phyloP scores from a whole-genome alignment of 2,888 invertebrate species.

The Rhyacophila evoluta region DNA sequence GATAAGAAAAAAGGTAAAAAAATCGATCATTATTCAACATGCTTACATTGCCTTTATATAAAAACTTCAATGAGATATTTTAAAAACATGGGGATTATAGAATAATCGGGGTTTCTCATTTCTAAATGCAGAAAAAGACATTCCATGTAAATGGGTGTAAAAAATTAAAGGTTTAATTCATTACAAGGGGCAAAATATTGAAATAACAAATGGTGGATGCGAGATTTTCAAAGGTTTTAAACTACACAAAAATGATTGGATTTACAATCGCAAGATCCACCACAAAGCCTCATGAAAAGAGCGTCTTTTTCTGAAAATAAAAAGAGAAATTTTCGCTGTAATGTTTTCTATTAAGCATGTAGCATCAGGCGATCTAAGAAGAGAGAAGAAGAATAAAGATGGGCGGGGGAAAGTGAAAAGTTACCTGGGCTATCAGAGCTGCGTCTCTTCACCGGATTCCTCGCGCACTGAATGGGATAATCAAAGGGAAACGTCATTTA shows the following conservation, averaged over 20 bases:
- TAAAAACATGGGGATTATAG: background rate
- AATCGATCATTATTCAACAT: background rate
- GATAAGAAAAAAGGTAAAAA: background rate
- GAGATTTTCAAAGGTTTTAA: background rate
- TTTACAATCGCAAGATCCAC: constrained; percentile 24
- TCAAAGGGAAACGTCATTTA: constrained; percentile 52
- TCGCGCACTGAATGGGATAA: constrained; percentile 69
- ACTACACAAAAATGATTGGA: constrained; percentile 18
- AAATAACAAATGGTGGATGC: background rate
- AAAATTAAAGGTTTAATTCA: background rate
- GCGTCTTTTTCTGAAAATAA: constrained; percentile 24
- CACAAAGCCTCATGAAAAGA: constrained; percentile 6
- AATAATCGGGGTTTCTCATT: background rate
- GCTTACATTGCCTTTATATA: background rate
- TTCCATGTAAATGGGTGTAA: background rate
- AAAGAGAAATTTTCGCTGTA: constrained; percentile 15
- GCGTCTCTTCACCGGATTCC: constrained; percentile 72
- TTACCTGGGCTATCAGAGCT: constrained; percentile 73
- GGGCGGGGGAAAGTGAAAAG: constrained; percentile 37
- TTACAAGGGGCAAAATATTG: background rate
- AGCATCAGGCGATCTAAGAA: constrained; percentile 27
- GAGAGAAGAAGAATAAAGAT: background rate
- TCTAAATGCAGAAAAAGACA: constrained; percentile 8
- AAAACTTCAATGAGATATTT: background rate
- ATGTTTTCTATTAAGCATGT: constrained; percentile 36